Evolutionary conservation across 2,888 invertebrate species (phyloP).

Genomic region (Tuberolachnus salignus): DNA sequence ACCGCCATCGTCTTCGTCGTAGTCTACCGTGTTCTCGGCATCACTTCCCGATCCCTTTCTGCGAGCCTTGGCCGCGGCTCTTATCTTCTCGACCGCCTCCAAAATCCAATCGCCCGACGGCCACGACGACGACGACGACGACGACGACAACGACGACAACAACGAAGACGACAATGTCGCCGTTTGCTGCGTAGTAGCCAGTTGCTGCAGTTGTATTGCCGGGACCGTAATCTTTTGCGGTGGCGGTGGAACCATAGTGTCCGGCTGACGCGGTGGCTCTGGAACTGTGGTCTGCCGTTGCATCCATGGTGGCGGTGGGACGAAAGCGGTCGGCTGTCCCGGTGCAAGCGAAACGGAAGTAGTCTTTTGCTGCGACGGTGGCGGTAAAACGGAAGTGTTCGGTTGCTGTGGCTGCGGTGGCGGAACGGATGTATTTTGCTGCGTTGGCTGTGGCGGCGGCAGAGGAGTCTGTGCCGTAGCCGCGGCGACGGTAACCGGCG

Average conservation of each 20-base stretch:
- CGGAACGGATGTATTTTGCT: no score
- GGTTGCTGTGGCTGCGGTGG: no score
- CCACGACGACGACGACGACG: not conserved
- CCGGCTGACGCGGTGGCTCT: not conserved
- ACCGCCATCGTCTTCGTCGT: conserved; percentile 25
- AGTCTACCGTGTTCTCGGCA: not conserved
- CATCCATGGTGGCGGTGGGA: not conserved
- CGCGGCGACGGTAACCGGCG: no score
- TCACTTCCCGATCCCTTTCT: not conserved
- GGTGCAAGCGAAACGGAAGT: no score
- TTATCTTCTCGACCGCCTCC: conserved; percentile 24
- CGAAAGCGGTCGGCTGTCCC: not conserved
- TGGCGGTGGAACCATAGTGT: not conserved
- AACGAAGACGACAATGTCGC: no score
- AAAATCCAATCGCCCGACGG: conserved; percentile 39
- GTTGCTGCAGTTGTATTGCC: not conserved
- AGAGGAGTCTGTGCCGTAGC: no score
- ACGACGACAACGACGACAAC: not conserved
- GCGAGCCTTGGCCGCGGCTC: not conserved
- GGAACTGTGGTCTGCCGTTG: not conserved
- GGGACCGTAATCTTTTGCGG: no score
- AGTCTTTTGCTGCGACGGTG: no score
- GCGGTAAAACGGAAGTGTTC: no score
- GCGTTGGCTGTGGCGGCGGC: no score
- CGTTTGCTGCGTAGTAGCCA: not conserved